Conservation (phyloP, 2,113 vertebrate species). For the Pygoscelis adeliae region DNA sequence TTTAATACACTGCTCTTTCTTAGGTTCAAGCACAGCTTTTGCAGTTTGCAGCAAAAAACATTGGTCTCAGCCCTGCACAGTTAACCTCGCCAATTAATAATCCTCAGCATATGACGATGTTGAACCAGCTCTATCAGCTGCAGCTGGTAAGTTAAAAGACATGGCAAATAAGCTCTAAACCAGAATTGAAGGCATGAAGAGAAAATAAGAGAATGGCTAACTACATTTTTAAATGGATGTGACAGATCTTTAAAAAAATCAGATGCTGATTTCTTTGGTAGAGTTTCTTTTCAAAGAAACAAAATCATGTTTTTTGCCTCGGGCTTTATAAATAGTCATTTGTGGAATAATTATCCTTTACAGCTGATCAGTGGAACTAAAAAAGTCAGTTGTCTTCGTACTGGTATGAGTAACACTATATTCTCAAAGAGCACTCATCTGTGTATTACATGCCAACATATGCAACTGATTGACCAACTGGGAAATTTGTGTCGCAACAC, state of each 20-base stretch:
- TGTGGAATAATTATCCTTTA: conserved; percentile 14
- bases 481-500: background rate
- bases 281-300: background rate
- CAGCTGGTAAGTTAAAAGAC: conserved; percentile 89
- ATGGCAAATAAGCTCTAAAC: background rate
- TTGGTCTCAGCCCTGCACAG: conserved; percentile 99
- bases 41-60: conserved; percentile 99
- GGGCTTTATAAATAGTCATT: conserved; percentile 6
- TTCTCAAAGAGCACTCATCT: background rate
- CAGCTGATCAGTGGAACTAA: background rate
- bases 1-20: background rate
- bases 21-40: conserved; percentile 99
- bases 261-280: background rate
- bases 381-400: background rate
- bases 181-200: background rate
- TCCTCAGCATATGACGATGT: conserved; percentile 99
- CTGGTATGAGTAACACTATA: background rate
- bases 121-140: conserved; percentile 99
- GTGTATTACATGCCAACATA: background rate
- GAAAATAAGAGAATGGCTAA: background rate
- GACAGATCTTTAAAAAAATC: background rate
- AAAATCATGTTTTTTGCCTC: background rate
- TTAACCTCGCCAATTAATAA: conserved; percentile 99
- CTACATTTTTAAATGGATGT: background rate
- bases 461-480: background rate